Evolutionary conservation across 1,140 invertebrate species (phyloP).

Genomic region (Polypedilum pembai): DNA sequence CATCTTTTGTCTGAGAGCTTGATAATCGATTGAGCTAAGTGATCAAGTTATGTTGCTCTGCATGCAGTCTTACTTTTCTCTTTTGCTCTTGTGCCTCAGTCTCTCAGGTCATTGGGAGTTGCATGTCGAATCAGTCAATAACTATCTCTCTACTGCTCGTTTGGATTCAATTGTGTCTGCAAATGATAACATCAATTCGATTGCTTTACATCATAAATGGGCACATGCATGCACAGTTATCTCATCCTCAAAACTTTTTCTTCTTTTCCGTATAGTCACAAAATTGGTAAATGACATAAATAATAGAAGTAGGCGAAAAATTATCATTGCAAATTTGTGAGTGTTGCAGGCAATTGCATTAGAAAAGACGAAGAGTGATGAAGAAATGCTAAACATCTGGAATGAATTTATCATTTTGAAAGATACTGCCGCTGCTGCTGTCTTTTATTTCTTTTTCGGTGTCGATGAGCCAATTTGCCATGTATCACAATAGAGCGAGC

Average conservation of each 20-base stretch:
- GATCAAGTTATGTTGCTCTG: background rate
- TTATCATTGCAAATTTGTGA: background rate
- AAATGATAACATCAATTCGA: background rate
- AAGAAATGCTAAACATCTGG: constrained; percentile 14
- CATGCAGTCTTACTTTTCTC: background rate
- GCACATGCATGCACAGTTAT: background rate
- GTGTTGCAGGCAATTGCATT: background rate
- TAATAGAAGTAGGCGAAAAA: background rate
- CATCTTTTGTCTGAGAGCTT: background rate
- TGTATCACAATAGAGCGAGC: background rate
- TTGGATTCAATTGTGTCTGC: no score
- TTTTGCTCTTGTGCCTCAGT: background rate
- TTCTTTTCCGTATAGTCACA: background rate
- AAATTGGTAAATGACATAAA: background rate
- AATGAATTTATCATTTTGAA: constrained; percentile 23
- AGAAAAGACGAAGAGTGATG: background rate
- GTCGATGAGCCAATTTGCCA: no score
- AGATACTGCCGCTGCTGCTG: background rate
- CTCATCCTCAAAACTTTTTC: background rate
- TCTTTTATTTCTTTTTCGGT: no score
- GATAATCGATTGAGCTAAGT: background rate
- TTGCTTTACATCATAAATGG: background rate
- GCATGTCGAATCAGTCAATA: constrained; percentile 18
- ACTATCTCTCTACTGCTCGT: background rate
- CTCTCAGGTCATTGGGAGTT: background rate